Evolutionary conservation across 2,113 vertebrate species (phyloP).

Genomic region (Hemibagrus wyckioides): DNA sequence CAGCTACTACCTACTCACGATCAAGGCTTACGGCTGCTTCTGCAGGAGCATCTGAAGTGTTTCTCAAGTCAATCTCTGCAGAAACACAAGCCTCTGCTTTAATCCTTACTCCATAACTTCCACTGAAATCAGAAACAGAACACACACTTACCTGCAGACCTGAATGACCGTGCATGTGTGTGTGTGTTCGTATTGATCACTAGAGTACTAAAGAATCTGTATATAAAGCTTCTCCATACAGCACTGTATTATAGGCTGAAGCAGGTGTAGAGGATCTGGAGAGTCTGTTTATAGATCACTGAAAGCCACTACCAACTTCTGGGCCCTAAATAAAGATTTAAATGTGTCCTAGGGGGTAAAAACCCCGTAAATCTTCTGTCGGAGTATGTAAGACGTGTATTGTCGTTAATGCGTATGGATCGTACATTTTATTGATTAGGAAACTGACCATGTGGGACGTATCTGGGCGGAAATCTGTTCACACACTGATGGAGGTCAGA

Average conservation of each 20-base stretch:
- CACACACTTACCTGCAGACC: neutral
- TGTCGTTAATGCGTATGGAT: neutral
- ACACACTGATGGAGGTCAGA: neutral
- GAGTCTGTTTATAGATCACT: neutral
- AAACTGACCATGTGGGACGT: neutral
- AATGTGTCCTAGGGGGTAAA: neutral
- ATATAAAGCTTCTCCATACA: neutral
- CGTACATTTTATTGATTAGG: neutral
- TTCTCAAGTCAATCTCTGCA: constrained; percentile 20
- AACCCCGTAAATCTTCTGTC: neutral
- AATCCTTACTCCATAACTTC: neutral
- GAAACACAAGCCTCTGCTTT: constrained; percentile 12
- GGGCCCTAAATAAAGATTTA: neutral
- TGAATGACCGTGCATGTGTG: neutral
- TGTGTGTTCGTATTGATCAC: neutral
- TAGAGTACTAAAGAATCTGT: neutral
- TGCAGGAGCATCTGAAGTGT: constrained; percentile 46
- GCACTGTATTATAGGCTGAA: neutral
- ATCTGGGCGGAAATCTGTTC: neutral
- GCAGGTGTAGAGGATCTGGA: neutral
- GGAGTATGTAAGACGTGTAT: neutral
- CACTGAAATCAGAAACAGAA: neutral
- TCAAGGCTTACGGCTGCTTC: constrained; percentile 23
- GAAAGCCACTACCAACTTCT: neutral
- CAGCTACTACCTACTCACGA: constrained; percentile 36